Base-by-base conservation (phyloP, 1,140 invertebrate species). In the Micrasema longulum region DNA sequence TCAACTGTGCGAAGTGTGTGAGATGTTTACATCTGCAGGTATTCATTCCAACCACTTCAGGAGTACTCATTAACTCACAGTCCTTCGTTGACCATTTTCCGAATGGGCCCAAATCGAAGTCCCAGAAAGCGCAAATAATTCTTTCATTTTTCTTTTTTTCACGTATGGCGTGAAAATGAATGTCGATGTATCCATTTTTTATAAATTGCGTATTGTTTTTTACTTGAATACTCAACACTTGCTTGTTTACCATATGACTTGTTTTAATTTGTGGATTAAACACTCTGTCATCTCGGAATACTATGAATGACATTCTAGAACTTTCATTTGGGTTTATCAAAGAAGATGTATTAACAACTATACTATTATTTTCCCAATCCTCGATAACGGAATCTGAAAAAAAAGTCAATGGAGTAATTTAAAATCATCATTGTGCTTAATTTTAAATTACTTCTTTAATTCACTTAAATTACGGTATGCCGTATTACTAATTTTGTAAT, bases 1-100 rank as follows among this genome's bases (percentile, higher is more conserved):
- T 75, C 1, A 87, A 77, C 75, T 86, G 81, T 1, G 85, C 84
- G 72, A 87, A 87, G 70, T 86, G 84, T 0, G 85, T 87, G 2
- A 87, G 78, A 73, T 87, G 85, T 36, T 78, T 72, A 72, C 85
- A 86, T 31, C 82, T 74, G 71, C 85, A 87, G 11, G 78, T 82
- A 67, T 85, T 83, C 14, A 86, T 72, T 22, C 73, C 66, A 3
- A 79, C 80, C 14, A 55, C 9, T 3, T 18, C 60, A 14, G 50
- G 6, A 1, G 16, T 47, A 1, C 20, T 18, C 5, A 75, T 10
- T n/a, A 76, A 18, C 48, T 76, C 77, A 72, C 84, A 84, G 50
- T 84, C 83, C 3, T 81, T 78, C 22, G 79, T 77, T 1, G 83
- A 82, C 84, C 84, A 84, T 76, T 76, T 77, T 5, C 81, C 81